Base-by-base conservation (phyloP, 2,113 vertebrate species). In the Apteryx owenii region DNA sequence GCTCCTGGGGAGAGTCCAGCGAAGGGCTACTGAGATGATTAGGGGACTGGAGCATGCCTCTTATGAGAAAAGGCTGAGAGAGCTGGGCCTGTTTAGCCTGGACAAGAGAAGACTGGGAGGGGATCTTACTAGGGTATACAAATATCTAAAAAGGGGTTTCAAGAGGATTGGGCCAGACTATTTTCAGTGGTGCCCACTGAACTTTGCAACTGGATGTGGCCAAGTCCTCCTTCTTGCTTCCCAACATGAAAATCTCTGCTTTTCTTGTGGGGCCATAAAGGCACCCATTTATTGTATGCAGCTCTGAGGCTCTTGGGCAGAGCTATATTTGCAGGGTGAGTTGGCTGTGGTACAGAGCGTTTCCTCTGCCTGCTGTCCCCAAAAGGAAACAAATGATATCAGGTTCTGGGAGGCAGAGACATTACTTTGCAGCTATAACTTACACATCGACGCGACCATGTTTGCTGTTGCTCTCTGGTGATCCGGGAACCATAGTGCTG, bases 401-500 rank as follows among this genome's bases (percentile, higher is more conserved):
- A 56, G 60, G 56, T 56, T 82, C 42, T 80, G 48, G 50, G 20
- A 61, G 48, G 12, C 9, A 21, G 65, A 22, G 69, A 28, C 26
- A 31, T 38, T 31, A 44, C 14, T 42, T 53, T 25, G 33, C 38
- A 79, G 48, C 10, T 85, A 25, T 72, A 46, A 98, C 99, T 99
- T 98, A 99, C 99, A 98, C 99, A 99, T 99, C 2, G 99, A 99
- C 84, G 98, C 98, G 3, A 99, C 97, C 98, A 98, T 99, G 98
- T 99, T 99, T 53, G 99, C 99, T 1, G 98, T 99, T 10, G 99
- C 98, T 42, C 99, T 98, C 96, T 99, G 99, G 82, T 99, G 97
- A 51, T 99, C 99, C 1, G 99, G 99, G 93, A 99, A 99, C 99
- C 99, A 99, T 28, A 99, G 87, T 1, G 99, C 99, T 9, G 99